A percentile compares a stretch with the other conserved stretches of the same genome.
These are phyloP conservation scores for Neolamprologus modestus DNA, from an alignment of 2,113 vertebrate species.

Conservation along the genomic window DNA sequence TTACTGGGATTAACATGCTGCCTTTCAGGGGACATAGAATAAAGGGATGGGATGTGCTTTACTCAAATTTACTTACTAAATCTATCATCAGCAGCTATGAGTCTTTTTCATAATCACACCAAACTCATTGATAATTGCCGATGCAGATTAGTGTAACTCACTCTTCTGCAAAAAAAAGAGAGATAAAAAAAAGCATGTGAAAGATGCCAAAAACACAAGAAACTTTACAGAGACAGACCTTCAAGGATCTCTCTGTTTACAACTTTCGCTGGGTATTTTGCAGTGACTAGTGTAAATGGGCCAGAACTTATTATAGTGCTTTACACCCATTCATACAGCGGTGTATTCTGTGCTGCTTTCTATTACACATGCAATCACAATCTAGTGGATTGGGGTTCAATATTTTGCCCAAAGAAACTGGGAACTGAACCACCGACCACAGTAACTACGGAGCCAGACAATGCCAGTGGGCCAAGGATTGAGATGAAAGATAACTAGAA, in stretches of 20 bases:
- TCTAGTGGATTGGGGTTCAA: background rate
- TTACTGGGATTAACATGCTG: background rate
- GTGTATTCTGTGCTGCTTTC: background rate
- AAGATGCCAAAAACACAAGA: background rate
- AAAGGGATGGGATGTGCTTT: background rate
- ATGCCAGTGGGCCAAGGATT: background rate
- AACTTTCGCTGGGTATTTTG: background rate
- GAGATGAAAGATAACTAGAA: background rate
- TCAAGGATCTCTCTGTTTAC: background rate
- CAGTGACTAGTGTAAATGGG: background rate
- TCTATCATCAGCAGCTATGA: background rate
- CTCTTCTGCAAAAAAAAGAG: background rate
- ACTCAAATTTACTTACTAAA: background rate
- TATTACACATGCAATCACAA: background rate
- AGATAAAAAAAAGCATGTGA: background rate
- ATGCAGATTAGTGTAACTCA: background rate
- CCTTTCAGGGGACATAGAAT: background rate
- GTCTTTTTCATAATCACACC: background rate
- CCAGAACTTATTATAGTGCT: background rate
- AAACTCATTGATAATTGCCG: background rate
- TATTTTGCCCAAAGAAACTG: background rate
- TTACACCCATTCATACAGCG: background rate
- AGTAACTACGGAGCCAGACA: background rate
- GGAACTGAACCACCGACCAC: background rate
- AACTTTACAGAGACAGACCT: background rate